Evolutionary conservation across 2,888 invertebrate genomes (phyloP).

Genomic region (Orthonychiurus folsomi): DNA sequence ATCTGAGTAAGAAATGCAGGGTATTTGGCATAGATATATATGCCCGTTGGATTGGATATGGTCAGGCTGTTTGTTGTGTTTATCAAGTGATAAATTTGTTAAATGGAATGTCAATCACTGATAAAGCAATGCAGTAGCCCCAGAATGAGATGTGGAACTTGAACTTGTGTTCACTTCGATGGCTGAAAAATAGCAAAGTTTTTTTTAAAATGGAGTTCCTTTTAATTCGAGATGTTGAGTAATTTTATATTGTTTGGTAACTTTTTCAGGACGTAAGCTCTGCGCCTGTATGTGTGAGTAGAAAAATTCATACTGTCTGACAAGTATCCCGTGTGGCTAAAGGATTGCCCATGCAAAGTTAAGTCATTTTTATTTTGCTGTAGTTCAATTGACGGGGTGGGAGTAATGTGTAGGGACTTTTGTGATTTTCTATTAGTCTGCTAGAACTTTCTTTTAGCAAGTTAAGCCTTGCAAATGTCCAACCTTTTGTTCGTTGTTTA

Average conservation of each 20-base stretch:
- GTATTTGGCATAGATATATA: too few species aligned
- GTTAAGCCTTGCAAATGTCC: neutral
- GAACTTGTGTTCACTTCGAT: slow-evolving; percentile 1
- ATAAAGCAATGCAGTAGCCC: too few species aligned
- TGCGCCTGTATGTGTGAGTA: slow-evolving; percentile 32
- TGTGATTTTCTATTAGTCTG: neutral
- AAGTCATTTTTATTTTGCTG: slow-evolving; percentile 14
- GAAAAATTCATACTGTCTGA: slow-evolving; percentile 34
- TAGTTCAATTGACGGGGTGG: neutral
- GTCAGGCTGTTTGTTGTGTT: too few species aligned
- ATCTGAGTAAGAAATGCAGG: too few species aligned
- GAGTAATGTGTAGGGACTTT: neutral
- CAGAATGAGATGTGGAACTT: neutral
- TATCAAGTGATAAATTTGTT: too few species aligned
- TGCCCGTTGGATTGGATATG: too few species aligned
- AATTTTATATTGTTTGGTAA: slow-evolving; percentile 16
- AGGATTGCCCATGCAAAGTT: slow-evolving; percentile 18
- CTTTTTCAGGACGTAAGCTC: slow-evolving; percentile 33
- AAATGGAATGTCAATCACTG: too few species aligned
- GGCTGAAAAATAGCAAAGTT: too few species aligned
- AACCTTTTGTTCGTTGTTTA: neutral
- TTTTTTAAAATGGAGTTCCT: neutral
- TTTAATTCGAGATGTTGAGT: neutral
- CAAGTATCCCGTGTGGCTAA: slow-evolving; percentile 23
- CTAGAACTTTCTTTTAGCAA: neutral